Base-by-base conservation (phyloP, 2,797 vertebrate genomes). In the Pipistrellus nathusii region DNA sequence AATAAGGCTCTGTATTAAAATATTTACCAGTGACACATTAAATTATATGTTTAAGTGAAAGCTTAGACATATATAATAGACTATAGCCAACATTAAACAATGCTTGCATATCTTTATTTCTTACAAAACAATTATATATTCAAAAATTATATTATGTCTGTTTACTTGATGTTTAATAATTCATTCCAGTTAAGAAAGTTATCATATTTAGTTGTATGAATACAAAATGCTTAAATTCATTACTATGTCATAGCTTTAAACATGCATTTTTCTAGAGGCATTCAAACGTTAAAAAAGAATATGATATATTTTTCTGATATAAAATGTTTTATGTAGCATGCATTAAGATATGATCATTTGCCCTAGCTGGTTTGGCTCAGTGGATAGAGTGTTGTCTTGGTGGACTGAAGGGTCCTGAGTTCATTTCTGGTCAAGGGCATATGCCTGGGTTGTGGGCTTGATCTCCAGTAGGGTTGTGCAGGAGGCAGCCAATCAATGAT, bases 151-250 rank as follows among this genome's bases (percentile, higher is more conserved):
- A n/a, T 59, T 66, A 11, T 9, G 5, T 66, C 41, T 55, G 30
- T 32, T 80, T 73, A 62, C 15, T 78, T 90, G 35, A 80, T 13
- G 4, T 62, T 69, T 20, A 85, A 4, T 88, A 68, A 38, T 75
- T 93, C 3, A 75, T 80, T 46, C 38, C 38, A 41, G 38, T 41
- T 41, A 41, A 41, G 38, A 41, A 41, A 4, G 38, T 6, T 41
- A 7, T 41, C 38, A 41, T 41, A 41, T 41, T 41, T 41, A 41
- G 38, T 7, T 41, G 7, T 41, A 41, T 41, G 38, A 41, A 41
- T 41, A 41, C 38, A 41, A 83, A 83, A 35, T 86, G 5, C 12
- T 83, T 86, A 69, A 81, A 92, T 71, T 94, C 30, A 90, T 53
- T 80, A 41, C 14, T 68, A 38, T 35, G n/a, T 59, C 32, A 80